Base-by-base conservation (phyloP, 2,797 vertebrate species). In the Syndactyla subalaris region DNA sequence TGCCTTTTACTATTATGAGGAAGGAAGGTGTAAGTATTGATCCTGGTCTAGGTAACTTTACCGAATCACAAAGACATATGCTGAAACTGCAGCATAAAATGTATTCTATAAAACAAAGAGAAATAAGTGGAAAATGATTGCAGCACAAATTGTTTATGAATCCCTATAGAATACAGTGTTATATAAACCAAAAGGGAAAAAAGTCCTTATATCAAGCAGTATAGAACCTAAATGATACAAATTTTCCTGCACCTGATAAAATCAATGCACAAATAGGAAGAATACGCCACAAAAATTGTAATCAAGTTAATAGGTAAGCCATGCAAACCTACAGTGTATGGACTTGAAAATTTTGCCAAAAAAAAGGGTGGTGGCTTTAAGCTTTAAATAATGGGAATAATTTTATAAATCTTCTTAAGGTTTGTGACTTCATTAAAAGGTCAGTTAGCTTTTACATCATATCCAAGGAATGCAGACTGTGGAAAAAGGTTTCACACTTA, bases 21-120 rank as follows among this genome's bases (percentile, higher is more conserved):
- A 90, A 93, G 48, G 80, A 90, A 85, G 94, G 88, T 23, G 1
- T 49, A 82, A 66, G 85, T 90, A 94, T 89, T 94, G 85, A 93
- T 93, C 89, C 80, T 89, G 38, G 75, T 67, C 65, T 62, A 49
- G 81, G 65, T 67, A 85, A 92, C 67, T 85, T 93, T 84, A 89
- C 77, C 65, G 71, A 91, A 83, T 88, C 86, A 94, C 65, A 82
- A 39, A 92, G 80, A 87, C 45, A 51, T 70, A 88, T 14, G 34
- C 75, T 85, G 74, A 93, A 97, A 91, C 55, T 61, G 92, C 68
- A 93, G 86, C 71, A 93, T 58, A 79, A 93, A 95, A 85, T 71
- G 59, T 78, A 67, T 79, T 79, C 78, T 57, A 84, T 89, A 83
- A 92, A 94, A 45, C 43, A 92, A 90, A 89, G 72, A 88, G 88